Conservation (phyloP, 2,113 vertebrate species). For the Toxotes chatareus region DNA sequence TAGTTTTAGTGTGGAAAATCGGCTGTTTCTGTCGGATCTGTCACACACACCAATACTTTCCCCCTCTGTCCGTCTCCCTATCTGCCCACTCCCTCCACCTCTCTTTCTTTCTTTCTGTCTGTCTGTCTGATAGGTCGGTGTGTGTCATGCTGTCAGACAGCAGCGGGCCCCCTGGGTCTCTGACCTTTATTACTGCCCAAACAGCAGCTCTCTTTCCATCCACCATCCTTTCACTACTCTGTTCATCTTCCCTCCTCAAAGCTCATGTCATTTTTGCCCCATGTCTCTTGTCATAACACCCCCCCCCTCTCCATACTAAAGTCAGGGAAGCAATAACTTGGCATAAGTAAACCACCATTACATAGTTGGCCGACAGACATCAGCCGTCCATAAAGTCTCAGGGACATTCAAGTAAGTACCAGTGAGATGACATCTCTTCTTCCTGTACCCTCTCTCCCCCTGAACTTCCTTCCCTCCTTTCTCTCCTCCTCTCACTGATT, state of each 20-base stretch:
- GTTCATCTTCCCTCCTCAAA: background rate
- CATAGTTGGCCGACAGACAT: background rate
- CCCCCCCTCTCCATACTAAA: background rate
- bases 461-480: background rate
- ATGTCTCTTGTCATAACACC: background rate
- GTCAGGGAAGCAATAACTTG: background rate
- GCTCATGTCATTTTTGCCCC: background rate
- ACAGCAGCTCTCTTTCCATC: slow-evolving; percentile 26
- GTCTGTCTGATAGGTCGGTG: slow-evolving; percentile 18
- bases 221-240: background rate
- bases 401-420: background rate
- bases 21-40: slow-evolving; percentile 12
- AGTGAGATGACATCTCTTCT: background rate
- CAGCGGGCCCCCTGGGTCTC: slow-evolving; percentile 8
- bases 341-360: background rate
- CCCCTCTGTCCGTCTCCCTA: background rate
- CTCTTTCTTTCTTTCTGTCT: slow-evolving; percentile 19
- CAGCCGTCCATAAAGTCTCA: background rate
- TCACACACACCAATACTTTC: slow-evolving; percentile 16
- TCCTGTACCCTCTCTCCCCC: background rate
- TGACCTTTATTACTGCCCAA: slow-evolving; percentile 56
- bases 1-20: slow-evolving; percentile 4
- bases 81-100: background rate
- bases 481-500: background rate
- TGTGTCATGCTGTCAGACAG: slow-evolving; percentile 32